Evolutionary conservation across 2,888 invertebrate genomes (phyloP).

Genomic region (Lasioglossum lativentre): DNA sequence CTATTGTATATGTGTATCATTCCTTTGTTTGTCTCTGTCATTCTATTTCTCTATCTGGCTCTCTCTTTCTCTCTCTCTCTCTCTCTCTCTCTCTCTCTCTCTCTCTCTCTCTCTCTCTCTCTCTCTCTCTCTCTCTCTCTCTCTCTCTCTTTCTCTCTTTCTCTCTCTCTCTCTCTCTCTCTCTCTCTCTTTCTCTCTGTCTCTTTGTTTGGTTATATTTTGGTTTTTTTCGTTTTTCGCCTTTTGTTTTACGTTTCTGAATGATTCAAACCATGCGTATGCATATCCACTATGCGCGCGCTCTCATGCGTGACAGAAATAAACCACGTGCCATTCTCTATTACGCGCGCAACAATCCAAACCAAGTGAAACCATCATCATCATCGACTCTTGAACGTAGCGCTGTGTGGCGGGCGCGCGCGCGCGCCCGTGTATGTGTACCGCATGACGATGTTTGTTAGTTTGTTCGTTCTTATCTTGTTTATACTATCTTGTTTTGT

Average conservation of each 20-base stretch:
- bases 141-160: neutral
- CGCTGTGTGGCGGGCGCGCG: conserved; percentile 34
- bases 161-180: neutral
- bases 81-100: conserved; percentile 4
- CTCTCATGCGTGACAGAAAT: conserved; percentile 36
- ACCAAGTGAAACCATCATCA: conserved; percentile 26
- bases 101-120: neutral
- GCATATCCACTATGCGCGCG: conserved; percentile 55
- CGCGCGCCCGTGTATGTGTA: conserved; percentile 44
- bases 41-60: neutral
- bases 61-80: conserved; percentile 1
- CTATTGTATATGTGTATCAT: conserved; percentile 45
- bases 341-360: conserved; percentile 10
- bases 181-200: neutral
- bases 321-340: conserved; percentile 30
- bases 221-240: conserved; percentile 18
- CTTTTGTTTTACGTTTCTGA: conserved; percentile 29
- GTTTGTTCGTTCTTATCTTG: conserved; percentile 45
- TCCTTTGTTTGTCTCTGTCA: conserved; percentile 43
- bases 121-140: neutral
- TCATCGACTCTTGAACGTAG: conserved; percentile 26
- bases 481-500: conserved; percentile 19
- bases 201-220: conserved; percentile 1
- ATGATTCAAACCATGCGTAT: conserved; percentile 53
- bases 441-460: conserved; percentile 53